Conservation (phyloP, 2,113 vertebrate species). For the Poecile atricapillus region DNA sequence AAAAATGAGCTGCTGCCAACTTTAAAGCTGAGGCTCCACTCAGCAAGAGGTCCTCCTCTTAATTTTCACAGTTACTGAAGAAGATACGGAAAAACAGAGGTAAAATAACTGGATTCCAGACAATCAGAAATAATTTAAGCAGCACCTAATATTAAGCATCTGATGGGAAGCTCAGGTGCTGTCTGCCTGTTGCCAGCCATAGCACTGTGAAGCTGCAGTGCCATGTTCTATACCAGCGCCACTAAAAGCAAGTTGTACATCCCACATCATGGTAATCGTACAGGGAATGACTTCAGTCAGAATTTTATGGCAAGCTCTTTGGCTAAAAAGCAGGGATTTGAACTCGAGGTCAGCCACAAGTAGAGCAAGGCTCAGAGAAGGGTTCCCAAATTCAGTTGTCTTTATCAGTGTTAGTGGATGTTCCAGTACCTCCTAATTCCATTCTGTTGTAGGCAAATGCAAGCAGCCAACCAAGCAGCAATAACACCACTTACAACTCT, state of each 20-base stretch:
- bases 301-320: neutral
- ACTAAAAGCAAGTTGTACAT: neutral
- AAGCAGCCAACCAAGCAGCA: neutral
- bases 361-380: neutral
- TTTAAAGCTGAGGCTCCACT: neutral
- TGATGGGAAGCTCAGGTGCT: neutral
- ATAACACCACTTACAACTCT: neutral
- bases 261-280: rapidly evolving
- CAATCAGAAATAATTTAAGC: neutral
- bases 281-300: neutral
- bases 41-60: neutral
- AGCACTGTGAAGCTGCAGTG: neutral
- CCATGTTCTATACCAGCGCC: neutral
- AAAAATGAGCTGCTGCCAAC: neutral
- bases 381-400: neutral
- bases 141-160: neutral
- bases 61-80: neutral
- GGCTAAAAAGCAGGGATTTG: neutral
- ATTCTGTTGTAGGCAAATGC: neutral
- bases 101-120: neutral
- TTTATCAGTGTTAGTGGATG: neutral
- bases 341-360: neutral
- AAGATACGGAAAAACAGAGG: neutral
- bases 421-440: neutral
- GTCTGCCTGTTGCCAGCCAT: neutral